phyloP scores from a whole-genome alignment of 1,140 invertebrate species.

The Listronotus oregonensis region DNA sequence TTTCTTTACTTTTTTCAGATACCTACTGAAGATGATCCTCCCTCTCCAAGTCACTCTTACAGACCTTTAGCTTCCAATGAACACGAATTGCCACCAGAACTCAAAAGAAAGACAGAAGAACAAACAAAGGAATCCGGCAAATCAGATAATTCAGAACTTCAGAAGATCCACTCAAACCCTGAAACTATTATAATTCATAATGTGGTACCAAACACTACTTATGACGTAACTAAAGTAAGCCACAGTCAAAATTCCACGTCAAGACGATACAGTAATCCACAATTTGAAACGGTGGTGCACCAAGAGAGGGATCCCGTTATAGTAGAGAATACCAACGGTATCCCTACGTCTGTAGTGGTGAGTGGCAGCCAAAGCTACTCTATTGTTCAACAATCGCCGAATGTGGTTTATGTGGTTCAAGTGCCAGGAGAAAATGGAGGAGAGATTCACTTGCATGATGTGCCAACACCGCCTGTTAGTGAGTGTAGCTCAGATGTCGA shows the following conservation, averaged over 20 bases:
- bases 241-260: neutral
- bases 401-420: constrained; percentile 50
- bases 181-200: no score
- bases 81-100: constrained; percentile 32
- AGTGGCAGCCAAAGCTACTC: neutral
- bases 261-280: no score
- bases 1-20: constrained; percentile 18
- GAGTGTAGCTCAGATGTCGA: constrained; percentile 76
- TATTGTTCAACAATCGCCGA: constrained; percentile 1
- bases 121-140: neutral
- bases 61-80: constrained; percentile 55
- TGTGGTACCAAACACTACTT: no score
- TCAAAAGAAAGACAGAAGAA: constrained; percentile 42
- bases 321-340: constrained; percentile 6
- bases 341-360: constrained; percentile 4
- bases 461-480: constrained; percentile 68
- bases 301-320: constrained; percentile 30
- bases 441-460: constrained; percentile 5
- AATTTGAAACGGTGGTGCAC: constrained; percentile 40
- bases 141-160: neutral
- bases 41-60: constrained; percentile 55
- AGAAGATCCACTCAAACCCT: no score
- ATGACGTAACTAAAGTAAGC: no score
- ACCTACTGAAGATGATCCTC: constrained; percentile 43
- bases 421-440: constrained; percentile 35